A percentile compares a stretch with the other conserved stretches of the same genome.
These are phyloP conservation scores for Polia nebulosa DNA, from an alignment of 2,888 invertebrate species.

Conservation along the genomic window DNA sequence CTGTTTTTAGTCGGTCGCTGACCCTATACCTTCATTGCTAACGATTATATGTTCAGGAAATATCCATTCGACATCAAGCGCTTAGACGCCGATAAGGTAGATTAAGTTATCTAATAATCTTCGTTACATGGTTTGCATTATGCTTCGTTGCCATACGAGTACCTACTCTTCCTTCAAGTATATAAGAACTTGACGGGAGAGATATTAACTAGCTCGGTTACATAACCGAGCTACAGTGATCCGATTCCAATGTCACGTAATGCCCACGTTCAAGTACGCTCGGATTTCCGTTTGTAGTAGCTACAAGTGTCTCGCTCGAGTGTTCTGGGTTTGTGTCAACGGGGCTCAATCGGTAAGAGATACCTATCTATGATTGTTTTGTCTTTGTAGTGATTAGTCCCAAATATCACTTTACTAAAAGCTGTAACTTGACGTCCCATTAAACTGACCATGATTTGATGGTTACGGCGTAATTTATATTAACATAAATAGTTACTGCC, in stretches of 20 bases:
- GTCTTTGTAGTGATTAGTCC: not conserved
- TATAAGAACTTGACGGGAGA: too few species aligned
- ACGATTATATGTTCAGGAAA: not conserved
- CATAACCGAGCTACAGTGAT: too few species aligned
- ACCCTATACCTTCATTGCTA: not conserved
- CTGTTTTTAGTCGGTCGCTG: not conserved
- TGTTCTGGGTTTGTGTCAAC: constrained; percentile 9
- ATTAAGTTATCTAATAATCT: not conserved
- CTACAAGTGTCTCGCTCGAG: constrained; percentile 6
- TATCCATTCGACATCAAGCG: not conserved
- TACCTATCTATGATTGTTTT: constrained; percentile 21
- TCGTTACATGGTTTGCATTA: not conserved
- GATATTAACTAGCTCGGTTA: too few species aligned
- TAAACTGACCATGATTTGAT: constrained; percentile 6
- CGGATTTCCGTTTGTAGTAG: constrained; percentile 30
- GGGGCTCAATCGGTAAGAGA: constrained; percentile 9
- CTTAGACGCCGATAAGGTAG: not conserved
- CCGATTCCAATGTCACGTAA: constrained; percentile 16
- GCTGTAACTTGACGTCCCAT: not conserved
- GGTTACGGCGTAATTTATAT: constrained; percentile 19
- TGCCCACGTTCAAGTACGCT: constrained; percentile 17
- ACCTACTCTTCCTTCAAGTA: not conserved
- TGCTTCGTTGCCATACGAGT: not conserved
- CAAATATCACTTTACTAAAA: constrained; percentile 15
- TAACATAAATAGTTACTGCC: not conserved